Evolutionary conservation across 2,888 invertebrate genomes (phyloP).

Genomic region (Synergus gifuensis): DNA sequence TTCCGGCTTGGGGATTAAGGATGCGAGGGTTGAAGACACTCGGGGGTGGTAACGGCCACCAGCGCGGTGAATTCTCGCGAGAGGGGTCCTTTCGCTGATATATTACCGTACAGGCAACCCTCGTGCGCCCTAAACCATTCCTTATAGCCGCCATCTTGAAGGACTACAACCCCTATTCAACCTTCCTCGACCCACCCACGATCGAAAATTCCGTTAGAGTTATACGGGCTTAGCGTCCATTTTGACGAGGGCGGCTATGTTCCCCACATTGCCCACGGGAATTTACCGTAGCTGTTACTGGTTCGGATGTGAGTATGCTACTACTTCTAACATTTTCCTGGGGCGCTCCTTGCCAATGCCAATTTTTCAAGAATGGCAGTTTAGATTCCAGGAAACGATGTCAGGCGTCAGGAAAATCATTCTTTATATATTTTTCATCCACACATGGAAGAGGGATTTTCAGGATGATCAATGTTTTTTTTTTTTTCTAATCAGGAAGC

Average conservation of each 20-base stretch:
- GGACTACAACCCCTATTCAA: constrained; percentile 68
- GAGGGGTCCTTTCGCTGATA: constrained; percentile 71
- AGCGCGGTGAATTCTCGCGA: constrained; percentile 54
- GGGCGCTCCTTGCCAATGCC: constrained; percentile 12
- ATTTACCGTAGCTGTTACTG: constrained; percentile 40
- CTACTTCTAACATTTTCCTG: constrained; percentile 14
- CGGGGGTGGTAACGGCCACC: constrained; percentile 58
- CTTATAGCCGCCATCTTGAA: constrained; percentile 77
- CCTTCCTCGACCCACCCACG: constrained; percentile 71
- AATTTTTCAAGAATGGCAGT: background rate
- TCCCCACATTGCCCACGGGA: constrained; percentile 58
- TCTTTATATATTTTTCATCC: background rate
- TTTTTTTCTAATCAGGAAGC: background rate
- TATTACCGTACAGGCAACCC: constrained; percentile 75
- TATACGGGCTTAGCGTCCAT: constrained; percentile 77
- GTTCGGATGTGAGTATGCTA: constrained; percentile 16
- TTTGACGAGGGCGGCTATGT: constrained; percentile 73
- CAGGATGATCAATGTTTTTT: background rate
- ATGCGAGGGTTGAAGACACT: constrained; percentile 54
- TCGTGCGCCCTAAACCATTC: constrained; percentile 75
- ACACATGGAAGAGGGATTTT: background rate
- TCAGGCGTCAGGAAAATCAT: background rate
- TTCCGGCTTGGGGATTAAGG: constrained; percentile 43
- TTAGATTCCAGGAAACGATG: background rate
- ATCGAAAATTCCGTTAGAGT: constrained; percentile 78